phyloP scores from a whole-genome alignment of 2,888 invertebrate genomes.

The Trichogramma evanescens region DNA sequence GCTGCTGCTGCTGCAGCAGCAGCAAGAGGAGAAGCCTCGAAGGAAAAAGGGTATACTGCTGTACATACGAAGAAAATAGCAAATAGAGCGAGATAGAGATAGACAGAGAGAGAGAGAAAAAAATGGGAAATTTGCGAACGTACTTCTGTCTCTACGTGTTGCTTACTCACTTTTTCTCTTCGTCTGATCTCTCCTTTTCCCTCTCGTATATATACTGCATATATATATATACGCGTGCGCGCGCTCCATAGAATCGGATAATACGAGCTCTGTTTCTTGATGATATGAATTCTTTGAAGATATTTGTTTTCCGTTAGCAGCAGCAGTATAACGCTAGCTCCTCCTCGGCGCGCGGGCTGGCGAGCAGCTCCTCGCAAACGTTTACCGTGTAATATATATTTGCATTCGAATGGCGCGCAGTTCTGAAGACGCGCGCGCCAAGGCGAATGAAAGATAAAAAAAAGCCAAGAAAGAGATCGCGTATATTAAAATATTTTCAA shows the following conservation, averaged over 20 bases:
- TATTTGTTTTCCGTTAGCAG: slow-evolving; percentile 15
- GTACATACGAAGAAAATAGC: not conserved
- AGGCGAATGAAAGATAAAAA: too few species aligned
- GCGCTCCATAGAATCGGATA: not conserved
- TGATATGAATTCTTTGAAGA: slow-evolving; percentile 18
- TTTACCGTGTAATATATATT: slow-evolving; percentile 8
- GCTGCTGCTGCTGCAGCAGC: too few species aligned
- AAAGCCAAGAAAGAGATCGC: too few species aligned
- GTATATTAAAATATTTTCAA: too few species aligned
- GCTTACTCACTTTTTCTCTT: too few species aligned
- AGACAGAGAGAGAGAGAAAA: not conserved
- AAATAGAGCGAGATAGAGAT: not conserved
- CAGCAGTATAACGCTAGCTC: too few species aligned
- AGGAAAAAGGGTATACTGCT: too few species aligned
- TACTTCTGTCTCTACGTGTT: not conserved
- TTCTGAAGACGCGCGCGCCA: too few species aligned
- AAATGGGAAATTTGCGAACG: slow-evolving; percentile 1
- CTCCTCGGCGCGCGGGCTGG: not conserved
- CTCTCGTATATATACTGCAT: too few species aligned
- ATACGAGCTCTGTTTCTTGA: not conserved
- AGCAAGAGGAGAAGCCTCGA: too few species aligned
- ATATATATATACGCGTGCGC: too few species aligned
- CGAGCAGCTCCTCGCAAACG: slow-evolving; percentile 3
- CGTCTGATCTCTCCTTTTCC: too few species aligned
- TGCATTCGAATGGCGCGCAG: slow-evolving; percentile 15